phyloP scores from a whole-genome alignment of 2,797 vertebrate genomes.

The Pygocentrus nattereri region DNA sequence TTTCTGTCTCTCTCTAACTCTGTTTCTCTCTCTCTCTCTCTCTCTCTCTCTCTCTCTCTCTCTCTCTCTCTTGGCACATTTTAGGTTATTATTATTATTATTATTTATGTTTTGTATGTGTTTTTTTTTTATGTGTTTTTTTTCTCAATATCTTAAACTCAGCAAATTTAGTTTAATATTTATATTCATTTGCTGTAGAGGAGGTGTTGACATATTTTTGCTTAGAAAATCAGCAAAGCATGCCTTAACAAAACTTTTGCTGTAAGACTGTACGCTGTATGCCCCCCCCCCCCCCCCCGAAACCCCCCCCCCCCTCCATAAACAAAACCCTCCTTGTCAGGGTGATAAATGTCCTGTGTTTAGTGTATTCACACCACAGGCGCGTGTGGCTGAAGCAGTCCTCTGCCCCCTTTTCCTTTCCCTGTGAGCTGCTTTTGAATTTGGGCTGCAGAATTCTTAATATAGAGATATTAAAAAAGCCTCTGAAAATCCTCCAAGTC shows the following conservation, averaged over 20 bases:
- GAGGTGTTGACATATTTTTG: too few species aligned
- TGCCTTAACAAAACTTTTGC: too few species aligned
- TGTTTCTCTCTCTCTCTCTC: background rate
- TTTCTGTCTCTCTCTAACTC: background rate
- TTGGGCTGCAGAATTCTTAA: slow-evolving; percentile 26
- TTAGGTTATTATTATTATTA: too few species aligned
- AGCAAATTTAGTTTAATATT: too few species aligned
- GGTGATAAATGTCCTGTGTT: slow-evolving; percentile 14
- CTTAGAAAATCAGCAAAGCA: background rate
- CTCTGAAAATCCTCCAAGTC: slow-evolving; percentile 22
- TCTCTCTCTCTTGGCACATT: too few species aligned
- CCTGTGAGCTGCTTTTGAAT: slow-evolving; percentile 29
- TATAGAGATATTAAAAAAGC: slow-evolving; percentile 23
- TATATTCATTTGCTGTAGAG: too few species aligned
- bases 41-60: too few species aligned
- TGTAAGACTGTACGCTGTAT: too few species aligned
- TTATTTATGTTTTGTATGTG: too few species aligned
- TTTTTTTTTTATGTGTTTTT: too few species aligned
- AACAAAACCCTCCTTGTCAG: background rate
- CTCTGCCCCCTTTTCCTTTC: background rate
- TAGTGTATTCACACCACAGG: background rate
- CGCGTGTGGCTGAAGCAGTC: background rate
- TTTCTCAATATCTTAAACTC: too few species aligned
- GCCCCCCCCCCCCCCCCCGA: background rate
- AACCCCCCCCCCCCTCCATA: background rate